Evolutionary conservation across 2,888 invertebrate species (phyloP).

Genomic region (Acronicta aceris): DNA sequence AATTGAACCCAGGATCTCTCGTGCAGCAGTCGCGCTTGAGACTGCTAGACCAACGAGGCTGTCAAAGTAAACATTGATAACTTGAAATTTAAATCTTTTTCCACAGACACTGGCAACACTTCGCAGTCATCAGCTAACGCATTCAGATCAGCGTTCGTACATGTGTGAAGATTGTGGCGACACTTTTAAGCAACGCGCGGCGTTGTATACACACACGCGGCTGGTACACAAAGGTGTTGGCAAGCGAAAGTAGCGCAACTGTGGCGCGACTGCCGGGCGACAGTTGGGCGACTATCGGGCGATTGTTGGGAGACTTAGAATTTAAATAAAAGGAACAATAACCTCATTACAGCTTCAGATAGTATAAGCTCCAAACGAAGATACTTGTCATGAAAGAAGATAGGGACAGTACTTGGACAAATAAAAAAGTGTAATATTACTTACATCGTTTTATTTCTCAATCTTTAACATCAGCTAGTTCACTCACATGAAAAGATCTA

Average conservation of each 20-base stretch:
- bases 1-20: no score
- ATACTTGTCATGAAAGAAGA: no score
- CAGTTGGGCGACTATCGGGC: not conserved
- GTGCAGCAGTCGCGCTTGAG: no score
- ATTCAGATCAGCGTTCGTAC: slow-evolving; percentile 67
- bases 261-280: slow-evolving; percentile 15
- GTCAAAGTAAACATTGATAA: no score
- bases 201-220: slow-evolving; percentile 71
- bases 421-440: no score
- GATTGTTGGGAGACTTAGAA: not conserved
- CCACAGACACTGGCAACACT: slow-evolving; percentile 68
- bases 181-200: slow-evolving; percentile 74
- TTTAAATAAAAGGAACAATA: not conserved
- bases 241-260: slow-evolving; percentile 14
- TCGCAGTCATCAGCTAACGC: slow-evolving; percentile 66
- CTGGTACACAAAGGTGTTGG: slow-evolving; percentile 59
- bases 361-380: no score
- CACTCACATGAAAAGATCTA: no score
- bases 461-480: no score
- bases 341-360: no score
- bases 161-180: slow-evolving; percentile 78
- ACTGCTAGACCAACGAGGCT: no score
- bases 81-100: not conserved
- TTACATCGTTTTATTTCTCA: no score
- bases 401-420: no score